Conservation (phyloP, 2,113 vertebrate species). For the Arvicanthis niloticus region DNA sequence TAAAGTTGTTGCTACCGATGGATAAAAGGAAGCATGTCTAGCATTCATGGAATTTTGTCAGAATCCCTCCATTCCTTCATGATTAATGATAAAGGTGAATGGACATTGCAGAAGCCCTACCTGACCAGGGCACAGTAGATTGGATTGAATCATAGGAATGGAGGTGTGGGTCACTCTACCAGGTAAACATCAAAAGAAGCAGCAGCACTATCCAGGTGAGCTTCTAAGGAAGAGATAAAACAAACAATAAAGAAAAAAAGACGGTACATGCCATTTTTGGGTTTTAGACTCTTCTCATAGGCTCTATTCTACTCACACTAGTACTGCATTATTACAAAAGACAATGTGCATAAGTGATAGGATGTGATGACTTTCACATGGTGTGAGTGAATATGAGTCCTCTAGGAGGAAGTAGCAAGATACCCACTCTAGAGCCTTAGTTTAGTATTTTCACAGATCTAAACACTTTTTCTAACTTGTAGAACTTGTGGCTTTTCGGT, state of each 20-base stretch:
- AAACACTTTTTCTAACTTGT: neutral
- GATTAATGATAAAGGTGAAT: neutral
- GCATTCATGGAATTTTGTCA: neutral
- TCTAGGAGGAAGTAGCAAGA: neutral
- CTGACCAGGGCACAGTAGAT: neutral
- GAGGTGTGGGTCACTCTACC: neutral
- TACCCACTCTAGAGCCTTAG: too few relatives aligned
- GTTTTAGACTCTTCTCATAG: neutral
- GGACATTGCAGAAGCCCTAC: neutral
- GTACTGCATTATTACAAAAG: neutral
- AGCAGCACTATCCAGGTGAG: neutral
- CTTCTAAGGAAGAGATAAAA: neutral
- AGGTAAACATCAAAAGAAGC: neutral
- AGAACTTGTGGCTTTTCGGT: neutral
- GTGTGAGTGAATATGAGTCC: neutral
- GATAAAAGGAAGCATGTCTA: neutral
- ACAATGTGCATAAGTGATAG: neutral
- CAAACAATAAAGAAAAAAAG: neutral
- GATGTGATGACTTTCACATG: neutral
- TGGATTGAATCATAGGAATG: neutral
- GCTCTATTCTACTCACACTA: neutral
- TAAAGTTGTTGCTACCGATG: neutral
- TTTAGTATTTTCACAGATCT: neutral
- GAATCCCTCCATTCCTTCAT: neutral
- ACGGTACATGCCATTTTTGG: neutral